Base-by-base conservation (phyloP, 2,888 invertebrate genomes). In the Deilephila elpenor region DNA sequence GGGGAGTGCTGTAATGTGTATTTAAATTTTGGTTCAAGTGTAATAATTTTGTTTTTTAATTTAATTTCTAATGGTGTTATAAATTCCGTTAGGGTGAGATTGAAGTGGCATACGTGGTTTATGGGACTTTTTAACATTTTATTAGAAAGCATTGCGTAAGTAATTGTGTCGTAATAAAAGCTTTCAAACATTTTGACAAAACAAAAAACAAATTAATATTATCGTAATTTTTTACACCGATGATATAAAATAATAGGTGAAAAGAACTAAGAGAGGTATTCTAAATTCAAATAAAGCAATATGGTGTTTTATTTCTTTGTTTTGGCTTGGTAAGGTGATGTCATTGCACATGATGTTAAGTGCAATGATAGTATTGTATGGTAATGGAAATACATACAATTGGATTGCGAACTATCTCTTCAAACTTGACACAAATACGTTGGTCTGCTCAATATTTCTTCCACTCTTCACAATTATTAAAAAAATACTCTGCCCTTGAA, bases 11-110 rank as follows among this genome's bases (percentile, higher is more conserved):
- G 88, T 94, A 95, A 94, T 94, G 93, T 90, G 88, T 92, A 94
- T 95, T 95, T 94, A 94, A 95, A 95, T 94, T 93, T 92, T 87
- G 90, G 90, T 90, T 93, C 91, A 89, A 94, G 92, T 92, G 91
- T 91, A 92, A 93, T 94, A 94, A 93, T 92, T 95, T 89, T 87
- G 86, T 91, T 93, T 94, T 94, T 94, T 94, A 94, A 94, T 94
- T 95, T 94, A 94, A 93, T 95, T 93, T 93, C 88, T 92, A 92
- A 91, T 91, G 84, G 82, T 78, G 81, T 86, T 85, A 83, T 91
- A 90, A 90, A 89, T 91, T 88, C 84, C 74, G 67, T 79, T 82
- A 81, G 90, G 89, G 91, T 84, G 87, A 85, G 78, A 79, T 79
- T 80, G 81, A 77, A 79, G 84, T 78, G 79, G 78, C 74, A 75